phyloP scores from a whole-genome alignment of 1,140 invertebrate species.

The Microplitis mediator region DNA sequence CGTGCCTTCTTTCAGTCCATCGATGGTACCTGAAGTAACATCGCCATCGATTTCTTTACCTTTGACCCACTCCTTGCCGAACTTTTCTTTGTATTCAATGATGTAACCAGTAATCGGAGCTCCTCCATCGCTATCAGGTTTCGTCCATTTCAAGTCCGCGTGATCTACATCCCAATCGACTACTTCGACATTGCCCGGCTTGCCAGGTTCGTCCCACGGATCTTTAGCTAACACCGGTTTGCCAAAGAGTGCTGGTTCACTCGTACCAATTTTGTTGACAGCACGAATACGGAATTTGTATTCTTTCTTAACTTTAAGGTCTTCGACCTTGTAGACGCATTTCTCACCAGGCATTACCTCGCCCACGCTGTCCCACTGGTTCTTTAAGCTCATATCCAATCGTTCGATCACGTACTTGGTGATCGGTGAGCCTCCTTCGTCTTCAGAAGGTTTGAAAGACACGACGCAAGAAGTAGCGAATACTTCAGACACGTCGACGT shows the following conservation, averaged over 20 bases:
- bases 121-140: constrained; percentile 89
- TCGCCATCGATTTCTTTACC: constrained; percentile 83
- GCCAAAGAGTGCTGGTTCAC: constrained; percentile 85
- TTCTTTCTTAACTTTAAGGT: constrained; percentile 84
- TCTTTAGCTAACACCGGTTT: constrained; percentile 93
- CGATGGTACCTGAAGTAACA: constrained; percentile 76
- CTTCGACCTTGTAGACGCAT: constrained; percentile 82
- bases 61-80: constrained; percentile 85
- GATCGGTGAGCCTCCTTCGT: constrained; percentile 92
- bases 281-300: constrained; percentile 96
- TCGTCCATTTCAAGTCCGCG: constrained; percentile 89
- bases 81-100: constrained; percentile 93
- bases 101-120: constrained; percentile 93
- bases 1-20: constrained; percentile 90
- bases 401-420: constrained; percentile 93
- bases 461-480: constrained; percentile 92
- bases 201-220: constrained; percentile 96
- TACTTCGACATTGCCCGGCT: constrained; percentile 88
- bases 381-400: constrained; percentile 87
- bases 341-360: constrained; percentile 72
- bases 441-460: constrained; percentile 87
- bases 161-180: constrained; percentile 96
- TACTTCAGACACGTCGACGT: constrained; percentile 90
- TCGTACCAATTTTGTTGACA: constrained; percentile 87
- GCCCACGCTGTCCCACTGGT: constrained; percentile 85